phyloP scores from a whole-genome alignment of 2,113 vertebrate genomes.

The Todiramphus saurophagus region DNA sequence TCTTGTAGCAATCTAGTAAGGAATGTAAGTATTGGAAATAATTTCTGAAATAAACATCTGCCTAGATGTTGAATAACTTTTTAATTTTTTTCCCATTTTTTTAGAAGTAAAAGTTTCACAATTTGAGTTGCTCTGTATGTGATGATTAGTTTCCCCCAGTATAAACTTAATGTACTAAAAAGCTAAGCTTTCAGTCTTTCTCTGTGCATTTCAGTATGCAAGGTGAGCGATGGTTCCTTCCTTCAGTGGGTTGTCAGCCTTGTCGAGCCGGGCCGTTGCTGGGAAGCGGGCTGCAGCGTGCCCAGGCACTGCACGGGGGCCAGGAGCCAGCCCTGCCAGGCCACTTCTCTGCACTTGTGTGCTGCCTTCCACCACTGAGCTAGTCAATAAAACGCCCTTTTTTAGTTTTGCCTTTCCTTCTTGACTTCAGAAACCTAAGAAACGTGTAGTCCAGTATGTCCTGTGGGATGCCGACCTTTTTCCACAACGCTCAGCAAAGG shows the following conservation, averaged over 20 bases:
- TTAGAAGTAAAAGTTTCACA: not conserved
- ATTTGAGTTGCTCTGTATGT: not conserved
- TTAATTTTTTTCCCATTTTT: not conserved
- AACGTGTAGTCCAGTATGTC: not conserved
- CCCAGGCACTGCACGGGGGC: rapidly evolving
- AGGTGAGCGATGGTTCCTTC: not conserved
- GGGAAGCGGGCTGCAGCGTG: rapidly evolving
- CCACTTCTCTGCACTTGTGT: not conserved
- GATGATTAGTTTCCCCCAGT: not conserved
- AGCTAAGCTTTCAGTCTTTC: not conserved
- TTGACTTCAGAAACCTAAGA: not conserved
- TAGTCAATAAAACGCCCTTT: not conserved
- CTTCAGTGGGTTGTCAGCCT: rapidly evolving
- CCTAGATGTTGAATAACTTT: not conserved
- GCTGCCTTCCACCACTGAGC: not conserved
- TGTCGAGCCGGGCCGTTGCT: rapidly evolving
- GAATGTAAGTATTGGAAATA: not conserved
- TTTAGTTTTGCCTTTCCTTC: not conserved
- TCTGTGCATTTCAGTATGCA: not conserved
- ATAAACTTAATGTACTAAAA: not conserved
- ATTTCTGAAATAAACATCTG: not conserved
- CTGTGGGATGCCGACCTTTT: not conserved
- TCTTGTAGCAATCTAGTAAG: not conserved
- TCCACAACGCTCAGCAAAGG: not conserved
- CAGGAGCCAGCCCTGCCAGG: not conserved